Conservation (phyloP, 1,140 invertebrate genomes). For the Tetramorium alpestre region DNA sequence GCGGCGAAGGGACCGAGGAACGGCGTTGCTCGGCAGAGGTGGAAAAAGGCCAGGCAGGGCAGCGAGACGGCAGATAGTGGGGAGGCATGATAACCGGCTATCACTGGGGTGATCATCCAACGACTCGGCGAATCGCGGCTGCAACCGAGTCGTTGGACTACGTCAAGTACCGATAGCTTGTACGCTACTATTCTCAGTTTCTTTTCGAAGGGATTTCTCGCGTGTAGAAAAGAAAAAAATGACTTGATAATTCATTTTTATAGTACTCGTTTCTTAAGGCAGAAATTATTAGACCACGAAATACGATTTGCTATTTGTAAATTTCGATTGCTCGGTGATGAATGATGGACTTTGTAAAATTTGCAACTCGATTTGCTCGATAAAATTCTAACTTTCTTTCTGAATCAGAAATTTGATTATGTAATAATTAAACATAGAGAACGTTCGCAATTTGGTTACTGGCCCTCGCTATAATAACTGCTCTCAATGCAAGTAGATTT, state of each 20-base stretch:
- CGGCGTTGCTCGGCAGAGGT: slow-evolving; percentile 57
- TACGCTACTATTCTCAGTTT: no score
- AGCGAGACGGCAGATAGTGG: slow-evolving; percentile 65
- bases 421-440: neutral
- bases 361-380: neutral
- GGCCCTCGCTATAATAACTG: neutral
- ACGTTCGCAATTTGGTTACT: neutral
- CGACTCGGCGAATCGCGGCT: slow-evolving; percentile 9
- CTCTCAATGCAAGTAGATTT: neutral
- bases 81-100: slow-evolving; percentile 79
- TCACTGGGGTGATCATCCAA: slow-evolving; percentile 58
- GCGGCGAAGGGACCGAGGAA: slow-evolving; percentile 66
- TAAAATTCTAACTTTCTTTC: neutral
- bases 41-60: slow-evolving; percentile 64
- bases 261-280: neutral
- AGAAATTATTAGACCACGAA: neutral
- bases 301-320: neutral
- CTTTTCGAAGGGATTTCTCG: neutral
- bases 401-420: neutral
- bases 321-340: neutral
- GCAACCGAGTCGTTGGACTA: neutral
- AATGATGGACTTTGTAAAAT: neutral
- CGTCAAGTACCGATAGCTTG: neutral
- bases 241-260: neutral
- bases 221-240: neutral